Conservation (phyloP, 2,113 vertebrate genomes). For the Micronycteris hirsuta region DNA sequence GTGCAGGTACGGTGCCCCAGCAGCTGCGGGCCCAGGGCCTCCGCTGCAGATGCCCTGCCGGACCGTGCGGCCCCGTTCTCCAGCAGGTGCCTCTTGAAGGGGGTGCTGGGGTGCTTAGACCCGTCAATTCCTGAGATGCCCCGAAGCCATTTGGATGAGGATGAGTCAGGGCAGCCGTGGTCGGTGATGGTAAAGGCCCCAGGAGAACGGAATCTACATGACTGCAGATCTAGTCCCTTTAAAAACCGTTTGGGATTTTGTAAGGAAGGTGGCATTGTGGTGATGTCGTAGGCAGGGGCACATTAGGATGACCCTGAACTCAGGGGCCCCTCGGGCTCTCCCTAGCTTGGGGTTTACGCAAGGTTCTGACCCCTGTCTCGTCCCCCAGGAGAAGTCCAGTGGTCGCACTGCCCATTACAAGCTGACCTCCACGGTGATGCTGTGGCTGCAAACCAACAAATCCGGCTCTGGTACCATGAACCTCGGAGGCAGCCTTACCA, state of each 20-base stretch:
- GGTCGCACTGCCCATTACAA: conserved; percentile 99
- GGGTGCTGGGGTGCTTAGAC: background rate
- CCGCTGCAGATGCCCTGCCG: background rate
- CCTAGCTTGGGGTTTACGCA: background rate
- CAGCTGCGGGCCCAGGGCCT: background rate
- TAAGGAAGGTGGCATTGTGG: background rate
- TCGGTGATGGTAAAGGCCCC: conserved; percentile 16
- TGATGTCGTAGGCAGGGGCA: background rate
- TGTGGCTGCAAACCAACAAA: conserved; percentile 99
- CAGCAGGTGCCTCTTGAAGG: too few relatives aligned
- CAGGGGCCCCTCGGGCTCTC: background rate
- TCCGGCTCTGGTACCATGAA: conserved; percentile 98
- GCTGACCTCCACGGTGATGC: conserved; percentile 99
- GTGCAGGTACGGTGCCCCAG: conserved; percentile 90
- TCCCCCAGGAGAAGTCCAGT: conserved; percentile 93
- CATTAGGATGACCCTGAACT: background rate
- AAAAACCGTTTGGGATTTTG: background rate
- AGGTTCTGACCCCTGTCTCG: background rate
- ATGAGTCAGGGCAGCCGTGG: conserved; percentile 38
- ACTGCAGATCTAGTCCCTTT: background rate
- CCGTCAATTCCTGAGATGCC: conserved; percentile 30
- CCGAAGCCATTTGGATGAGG: conserved; percentile 56
- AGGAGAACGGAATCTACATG: background rate
- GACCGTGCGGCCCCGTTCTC: background rate
- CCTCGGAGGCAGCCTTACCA: conserved; percentile 96